These are phyloP conservation scores for Anoplolepis gracilipes DNA, from an alignment of 1,140 invertebrate genomes.

Conservation along the genomic window DNA sequence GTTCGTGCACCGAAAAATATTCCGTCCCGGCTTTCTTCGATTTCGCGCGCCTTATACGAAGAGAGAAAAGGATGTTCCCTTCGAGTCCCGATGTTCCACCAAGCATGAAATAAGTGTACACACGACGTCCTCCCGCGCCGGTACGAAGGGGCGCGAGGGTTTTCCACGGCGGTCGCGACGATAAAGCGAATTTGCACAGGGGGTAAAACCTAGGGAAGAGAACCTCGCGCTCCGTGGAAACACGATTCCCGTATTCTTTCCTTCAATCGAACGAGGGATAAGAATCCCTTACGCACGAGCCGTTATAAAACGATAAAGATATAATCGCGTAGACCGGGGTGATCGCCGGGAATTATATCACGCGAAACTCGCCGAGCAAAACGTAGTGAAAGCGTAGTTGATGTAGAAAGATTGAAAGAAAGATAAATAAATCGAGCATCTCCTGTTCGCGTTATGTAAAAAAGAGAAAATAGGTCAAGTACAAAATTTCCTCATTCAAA, in stretches of 20 bases:
- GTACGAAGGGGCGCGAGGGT: slow-evolving; percentile 8
- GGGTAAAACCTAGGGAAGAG: slow-evolving; percentile 42
- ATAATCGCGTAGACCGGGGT: slow-evolving; percentile 65
- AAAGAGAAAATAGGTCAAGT: background rate
- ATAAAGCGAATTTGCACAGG: slow-evolving; percentile 69
- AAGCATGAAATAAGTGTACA: slow-evolving; percentile 76
- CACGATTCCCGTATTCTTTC: slow-evolving; percentile 47
- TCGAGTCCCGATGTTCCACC: slow-evolving; percentile 59
- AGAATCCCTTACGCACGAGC: slow-evolving; percentile 63
- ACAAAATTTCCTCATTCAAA: background rate
- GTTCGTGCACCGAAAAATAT: slow-evolving; percentile 48
- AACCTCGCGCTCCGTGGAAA: slow-evolving; percentile 46
- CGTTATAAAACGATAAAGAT: slow-evolving; percentile 76
- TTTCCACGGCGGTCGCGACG: slow-evolving; percentile 67
- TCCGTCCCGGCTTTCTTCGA: slow-evolving; percentile 28
- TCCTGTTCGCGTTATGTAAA: background rate
- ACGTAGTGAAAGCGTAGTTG: background rate
- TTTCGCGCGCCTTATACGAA: slow-evolving; percentile 46
- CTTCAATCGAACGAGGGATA: slow-evolving; percentile 67
- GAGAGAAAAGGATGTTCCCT: slow-evolving; percentile 63
- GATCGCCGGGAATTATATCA: slow-evolving; percentile 6
- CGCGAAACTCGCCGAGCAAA: slow-evolving; percentile 2
- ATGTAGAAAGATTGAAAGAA: background rate
- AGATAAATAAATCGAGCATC: slow-evolving; percentile 17
- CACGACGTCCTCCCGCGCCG: slow-evolving; percentile 44